These are phyloP conservation scores for Prinia subflava DNA, from an alignment of 2,113 vertebrate genomes.

Conservation along the genomic window DNA sequence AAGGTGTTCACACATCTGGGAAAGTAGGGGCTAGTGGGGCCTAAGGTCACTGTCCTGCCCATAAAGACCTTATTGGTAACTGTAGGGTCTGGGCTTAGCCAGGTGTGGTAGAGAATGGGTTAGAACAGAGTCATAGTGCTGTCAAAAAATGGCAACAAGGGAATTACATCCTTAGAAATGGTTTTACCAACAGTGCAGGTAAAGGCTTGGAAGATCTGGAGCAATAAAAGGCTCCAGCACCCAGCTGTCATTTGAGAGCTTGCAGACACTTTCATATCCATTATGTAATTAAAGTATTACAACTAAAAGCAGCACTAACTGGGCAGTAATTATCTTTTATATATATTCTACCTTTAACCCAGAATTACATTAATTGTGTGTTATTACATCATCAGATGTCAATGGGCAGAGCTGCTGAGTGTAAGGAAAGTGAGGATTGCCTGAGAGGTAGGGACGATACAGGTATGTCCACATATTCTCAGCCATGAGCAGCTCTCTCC, in stretches of 20 bases:
- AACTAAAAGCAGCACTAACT: neutral
- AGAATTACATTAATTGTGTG: neutral
- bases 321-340: neutral
- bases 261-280: neutral
- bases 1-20: neutral
- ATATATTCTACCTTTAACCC: neutral
- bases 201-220: neutral
- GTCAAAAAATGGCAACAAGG: neutral
- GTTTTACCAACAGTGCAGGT: neutral
- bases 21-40: neutral
- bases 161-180: neutral
- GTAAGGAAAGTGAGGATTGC: neutral
- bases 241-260: neutral
- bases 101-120: neutral
- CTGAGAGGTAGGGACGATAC: neutral
- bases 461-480: neutral
- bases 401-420: neutral
- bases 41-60: neutral
- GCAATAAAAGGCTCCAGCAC: neutral
- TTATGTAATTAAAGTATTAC: neutral
- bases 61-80: neutral
- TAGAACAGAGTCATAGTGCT: neutral
- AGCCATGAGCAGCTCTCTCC: neutral
- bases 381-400: neutral
- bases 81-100: neutral